phyloP scores from a whole-genome alignment of 2,797 vertebrate genomes.

The Xerus rutilus region DNA sequence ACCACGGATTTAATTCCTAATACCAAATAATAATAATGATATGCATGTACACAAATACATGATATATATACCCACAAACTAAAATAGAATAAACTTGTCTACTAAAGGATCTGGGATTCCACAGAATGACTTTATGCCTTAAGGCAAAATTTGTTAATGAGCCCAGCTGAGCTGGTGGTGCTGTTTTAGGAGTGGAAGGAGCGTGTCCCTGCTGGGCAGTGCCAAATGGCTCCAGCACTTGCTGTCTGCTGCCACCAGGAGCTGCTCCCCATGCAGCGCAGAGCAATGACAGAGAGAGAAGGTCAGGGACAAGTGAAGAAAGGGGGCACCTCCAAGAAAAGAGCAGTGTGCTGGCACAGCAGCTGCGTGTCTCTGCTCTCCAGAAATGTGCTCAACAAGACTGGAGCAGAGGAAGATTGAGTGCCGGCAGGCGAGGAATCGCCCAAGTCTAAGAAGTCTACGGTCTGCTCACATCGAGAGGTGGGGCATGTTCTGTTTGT shows the following conservation, averaged over 20 bases:
- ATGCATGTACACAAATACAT: background rate
- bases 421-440: slow-evolving; percentile 1
- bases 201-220: accelerated
- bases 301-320: background rate
- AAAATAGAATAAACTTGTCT: background rate
- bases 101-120: background rate
- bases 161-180: background rate
- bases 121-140: background rate
- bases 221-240: background rate
- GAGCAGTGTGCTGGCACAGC: background rate
- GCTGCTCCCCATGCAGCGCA: background rate
- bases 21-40: no score
- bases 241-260: background rate
- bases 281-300: background rate
- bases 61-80: background rate
- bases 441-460: slow-evolving; percentile 6
- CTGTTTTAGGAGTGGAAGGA: background rate
- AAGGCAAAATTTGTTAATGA: background rate
- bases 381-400: background rate
- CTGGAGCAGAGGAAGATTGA: background rate
- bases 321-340: background rate
- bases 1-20: no score
- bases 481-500: background rate
- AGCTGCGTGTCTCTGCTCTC: background rate
- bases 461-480: slow-evolving; percentile 8